Percentiles rank a stretch among this genome's conserved stretches.
Conservation (phyloP, 1,140 invertebrate genomes). For the Apis mellifera region Amel_HAv3.1 CM009931.2:21414501-21415000, state of each 20-base stretch:
- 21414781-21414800: not conserved
- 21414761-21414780: not conserved
- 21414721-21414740: too few relatives aligned
- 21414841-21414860: not conserved
- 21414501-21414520: too few relatives aligned
- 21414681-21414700: not conserved
- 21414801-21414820: constrained; percentile 10
- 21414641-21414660: not conserved
- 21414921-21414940: constrained; percentile 23
- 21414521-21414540: not conserved
- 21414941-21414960: not conserved
- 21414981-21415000: not conserved
- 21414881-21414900: constrained; percentile 18
- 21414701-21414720: too few relatives aligned
- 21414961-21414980: too few relatives aligned
- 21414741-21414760: not conserved
- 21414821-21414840: not conserved
- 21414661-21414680: constrained; percentile 17
- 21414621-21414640: constrained; percentile 9
- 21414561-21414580: not conserved
- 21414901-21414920: not conserved
- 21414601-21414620: not conserved
- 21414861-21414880: constrained; percentile 26
- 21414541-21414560: not conserved
- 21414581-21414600: not conserved